Evolutionary conservation across 1,140 invertebrate genomes (phyloP).

Genomic region (Drosophila pseudoananassae): DNA sequence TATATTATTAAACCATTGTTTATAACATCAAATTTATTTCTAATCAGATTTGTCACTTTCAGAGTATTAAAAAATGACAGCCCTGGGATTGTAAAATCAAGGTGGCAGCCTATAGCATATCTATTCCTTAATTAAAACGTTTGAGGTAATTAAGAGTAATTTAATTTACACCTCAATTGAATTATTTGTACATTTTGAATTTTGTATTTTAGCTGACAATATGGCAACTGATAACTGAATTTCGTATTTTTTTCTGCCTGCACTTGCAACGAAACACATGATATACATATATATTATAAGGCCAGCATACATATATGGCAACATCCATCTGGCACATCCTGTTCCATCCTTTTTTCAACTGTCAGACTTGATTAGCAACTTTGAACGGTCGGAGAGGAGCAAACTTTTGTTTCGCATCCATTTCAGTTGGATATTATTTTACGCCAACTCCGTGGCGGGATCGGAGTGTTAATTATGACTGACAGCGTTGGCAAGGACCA

Average conservation of each 20-base stretch:
- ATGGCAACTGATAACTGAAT: neutral
- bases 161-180: too few species aligned
- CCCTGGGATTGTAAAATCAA: too few species aligned
- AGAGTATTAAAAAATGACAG: too few species aligned
- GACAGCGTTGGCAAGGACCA: conserved; percentile 49
- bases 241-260: neutral
- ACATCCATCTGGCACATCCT: conserved; percentile 8
- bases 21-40: too few species aligned
- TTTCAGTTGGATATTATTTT: conserved; percentile 63
- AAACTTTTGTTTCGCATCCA: conserved; percentile 65
- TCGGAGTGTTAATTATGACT: conserved; percentile 68
- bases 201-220: neutral
- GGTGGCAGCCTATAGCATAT: too few species aligned
- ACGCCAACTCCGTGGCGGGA: conserved; percentile 11
- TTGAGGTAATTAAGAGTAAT: too few species aligned
- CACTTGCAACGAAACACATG: too few species aligned
- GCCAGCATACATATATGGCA: conserved; percentile 1
- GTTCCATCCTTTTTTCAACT: conserved; percentile 15
- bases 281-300: neutral
- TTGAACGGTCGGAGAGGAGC: conserved; percentile 32
- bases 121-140: too few species aligned
- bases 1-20: too few species aligned
- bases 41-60: too few species aligned
- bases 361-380: conserved; percentile 64
- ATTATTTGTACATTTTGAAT: too few species aligned